phyloP scores from a whole-genome alignment of 2,113 vertebrate species.

The Paedocypris sp. region DNA sequence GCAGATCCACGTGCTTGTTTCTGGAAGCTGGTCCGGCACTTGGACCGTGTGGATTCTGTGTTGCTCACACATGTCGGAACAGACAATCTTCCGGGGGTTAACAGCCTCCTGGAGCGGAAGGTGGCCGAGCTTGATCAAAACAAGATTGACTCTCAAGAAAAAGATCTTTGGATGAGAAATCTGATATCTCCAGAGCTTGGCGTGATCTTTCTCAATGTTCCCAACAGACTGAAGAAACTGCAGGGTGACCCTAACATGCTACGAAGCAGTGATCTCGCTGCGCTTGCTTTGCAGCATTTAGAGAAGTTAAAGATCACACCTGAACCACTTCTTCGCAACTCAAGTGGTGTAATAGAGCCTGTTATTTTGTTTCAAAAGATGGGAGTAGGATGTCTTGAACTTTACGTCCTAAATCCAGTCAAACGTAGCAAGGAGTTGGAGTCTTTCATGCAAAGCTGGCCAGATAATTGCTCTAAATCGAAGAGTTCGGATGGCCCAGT shows the following conservation, averaged over 20 bases:
- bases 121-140: slow-evolving; percentile 65
- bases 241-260: slow-evolving; percentile 42
- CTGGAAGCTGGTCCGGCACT: slow-evolving; percentile 77
- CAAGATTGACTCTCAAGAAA: slow-evolving; percentile 36
- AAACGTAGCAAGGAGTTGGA: slow-evolving; percentile 56
- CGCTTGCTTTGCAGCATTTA: slow-evolving; percentile 56
- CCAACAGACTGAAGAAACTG: slow-evolving; percentile 48
- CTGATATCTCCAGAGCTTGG: slow-evolving; percentile 72
- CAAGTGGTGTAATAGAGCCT: slow-evolving; percentile 48
- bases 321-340: slow-evolving; percentile 49
- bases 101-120: slow-evolving; percentile 73
- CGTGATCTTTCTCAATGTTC: slow-evolving; percentile 68
- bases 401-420: slow-evolving; percentile 68
- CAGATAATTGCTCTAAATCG: slow-evolving; percentile 37
- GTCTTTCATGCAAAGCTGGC: slow-evolving; percentile 57
- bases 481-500: slow-evolving; percentile 42
- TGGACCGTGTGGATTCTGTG: slow-evolving; percentile 74
- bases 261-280: slow-evolving; percentile 59
- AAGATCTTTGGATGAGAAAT: slow-evolving; percentile 58
- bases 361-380: slow-evolving; percentile 74
- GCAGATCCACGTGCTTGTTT: slow-evolving; percentile 72
- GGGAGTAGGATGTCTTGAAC: slow-evolving; percentile 73
- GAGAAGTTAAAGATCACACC: slow-evolving; percentile 60
- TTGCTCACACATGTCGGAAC: slow-evolving; percentile 68
- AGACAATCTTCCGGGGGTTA: slow-evolving; percentile 72